These are phyloP conservation scores for Neuroterus valhalla DNA, from an alignment of 1,140 invertebrate genomes.

Conservation along the genomic window DNA sequence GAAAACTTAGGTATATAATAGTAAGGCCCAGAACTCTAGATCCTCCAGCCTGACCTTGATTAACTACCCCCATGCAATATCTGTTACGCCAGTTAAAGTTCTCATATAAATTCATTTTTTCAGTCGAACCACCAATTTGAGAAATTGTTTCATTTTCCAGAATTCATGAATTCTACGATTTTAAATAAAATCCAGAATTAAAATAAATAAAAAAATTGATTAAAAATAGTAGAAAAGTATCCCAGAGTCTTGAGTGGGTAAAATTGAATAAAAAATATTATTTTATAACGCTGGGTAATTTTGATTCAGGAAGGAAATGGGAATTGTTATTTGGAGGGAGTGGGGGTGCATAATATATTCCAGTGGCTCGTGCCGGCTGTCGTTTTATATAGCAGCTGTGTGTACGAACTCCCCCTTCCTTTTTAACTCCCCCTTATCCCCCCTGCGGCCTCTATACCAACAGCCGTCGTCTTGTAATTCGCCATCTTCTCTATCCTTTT, in stretches of 20 bases:
- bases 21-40: slow-evolving; percentile 41
- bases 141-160: too few relatives aligned
- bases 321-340: slow-evolving; percentile 1
- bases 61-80: neutral
- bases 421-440: neutral
- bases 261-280: slow-evolving; percentile 51
- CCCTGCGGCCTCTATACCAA: slow-evolving; percentile 33
- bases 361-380: slow-evolving; percentile 67
- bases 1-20: neutral
- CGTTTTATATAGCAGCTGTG: slow-evolving; percentile 57
- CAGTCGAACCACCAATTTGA: too few relatives aligned
- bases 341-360: slow-evolving; percentile 26
- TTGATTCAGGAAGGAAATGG: slow-evolving; percentile 11
- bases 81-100: too few relatives aligned
- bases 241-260: slow-evolving; percentile 56
- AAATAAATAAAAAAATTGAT: neutral
- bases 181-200: too few relatives aligned
- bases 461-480: slow-evolving; percentile 41
- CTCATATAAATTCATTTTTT: too few relatives aligned
- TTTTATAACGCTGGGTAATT: slow-evolving; percentile 18
- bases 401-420: slow-evolving; percentile 48
- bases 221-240: neutral
- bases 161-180: too few relatives aligned
- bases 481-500: slow-evolving; percentile 41
- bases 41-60: slow-evolving; percentile 36